Evolutionary conservation across 2,113 vertebrate species (phyloP).

Genomic region (Chelonoidis abingdonii): DNA sequence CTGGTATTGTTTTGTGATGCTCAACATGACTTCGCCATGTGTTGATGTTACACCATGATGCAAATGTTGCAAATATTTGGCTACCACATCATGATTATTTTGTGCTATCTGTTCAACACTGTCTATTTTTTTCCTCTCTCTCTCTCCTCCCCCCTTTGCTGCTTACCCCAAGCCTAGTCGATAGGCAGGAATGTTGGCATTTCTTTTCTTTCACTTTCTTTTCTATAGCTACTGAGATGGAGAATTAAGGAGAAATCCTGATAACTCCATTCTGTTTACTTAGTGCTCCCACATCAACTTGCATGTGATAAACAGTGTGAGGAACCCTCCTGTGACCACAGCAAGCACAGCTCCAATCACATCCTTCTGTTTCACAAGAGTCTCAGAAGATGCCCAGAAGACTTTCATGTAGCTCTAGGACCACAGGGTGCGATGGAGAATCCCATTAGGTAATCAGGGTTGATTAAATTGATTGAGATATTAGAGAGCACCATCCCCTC

Average conservation of each 20-base stretch:
- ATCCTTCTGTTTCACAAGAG: constrained; percentile 19
- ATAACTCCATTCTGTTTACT: background rate
- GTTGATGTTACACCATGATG: background rate
- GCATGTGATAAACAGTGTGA: constrained; percentile 10
- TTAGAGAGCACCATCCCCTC: background rate
- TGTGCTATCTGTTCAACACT: background rate
- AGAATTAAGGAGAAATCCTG: background rate
- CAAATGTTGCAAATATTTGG: constrained; percentile 30
- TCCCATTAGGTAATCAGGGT: background rate
- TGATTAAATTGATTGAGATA: background rate
- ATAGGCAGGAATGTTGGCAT: background rate
- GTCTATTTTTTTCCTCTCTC: background rate
- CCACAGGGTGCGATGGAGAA: background rate
- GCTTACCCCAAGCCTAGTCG: background rate
- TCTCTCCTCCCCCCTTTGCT: background rate
- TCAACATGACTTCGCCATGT: constrained; percentile 20
- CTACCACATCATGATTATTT: constrained; percentile 4
- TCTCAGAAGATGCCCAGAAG: constrained; percentile 19
- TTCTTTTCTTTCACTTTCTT: background rate
- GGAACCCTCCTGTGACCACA: constrained; percentile 39
- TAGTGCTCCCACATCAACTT: background rate
- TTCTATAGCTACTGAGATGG: background rate
- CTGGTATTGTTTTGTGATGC: constrained; percentile 36
- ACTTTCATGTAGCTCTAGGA: constrained; percentile 13
- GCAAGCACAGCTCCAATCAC: constrained; percentile 6